Evolutionary conservation across 2,797 vertebrate species (phyloP).

Genomic region (Xerus rutilus): DNA sequence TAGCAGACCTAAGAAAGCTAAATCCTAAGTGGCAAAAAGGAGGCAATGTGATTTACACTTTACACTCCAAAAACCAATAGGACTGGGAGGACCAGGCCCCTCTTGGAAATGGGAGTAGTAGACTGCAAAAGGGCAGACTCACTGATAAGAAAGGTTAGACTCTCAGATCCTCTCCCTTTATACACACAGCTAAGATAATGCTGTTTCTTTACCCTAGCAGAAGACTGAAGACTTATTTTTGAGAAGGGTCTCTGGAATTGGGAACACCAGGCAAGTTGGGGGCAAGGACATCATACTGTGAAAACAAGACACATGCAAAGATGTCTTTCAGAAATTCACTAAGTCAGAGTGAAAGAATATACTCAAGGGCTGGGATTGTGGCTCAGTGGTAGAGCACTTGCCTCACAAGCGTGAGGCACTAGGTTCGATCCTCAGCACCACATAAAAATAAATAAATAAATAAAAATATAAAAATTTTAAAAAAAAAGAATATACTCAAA

Average conservation of each 20-base stretch:
- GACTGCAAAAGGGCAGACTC: neutral
- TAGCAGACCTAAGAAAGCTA: neutral
- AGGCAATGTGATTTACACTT: neutral
- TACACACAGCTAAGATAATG: neutral
- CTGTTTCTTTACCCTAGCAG: neutral
- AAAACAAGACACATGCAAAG: neutral
- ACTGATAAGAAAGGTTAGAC: neutral
- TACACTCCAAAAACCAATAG: neutral
- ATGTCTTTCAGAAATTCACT: neutral
- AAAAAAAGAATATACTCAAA: neutral
- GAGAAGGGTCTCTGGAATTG: neutral
- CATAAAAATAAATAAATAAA: too few species aligned
- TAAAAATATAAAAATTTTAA: too few species aligned
- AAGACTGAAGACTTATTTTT: neutral
- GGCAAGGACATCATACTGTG: neutral
- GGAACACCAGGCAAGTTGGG: neutral
- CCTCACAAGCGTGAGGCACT: too few species aligned
- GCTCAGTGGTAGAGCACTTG: too few species aligned
- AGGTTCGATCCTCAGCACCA: too few species aligned
- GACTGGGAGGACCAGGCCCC: neutral
- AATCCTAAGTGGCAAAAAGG: neutral
- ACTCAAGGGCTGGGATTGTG: too few species aligned
- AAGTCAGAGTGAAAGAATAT: neutral
- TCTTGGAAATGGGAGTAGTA: neutral
- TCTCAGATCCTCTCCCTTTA: neutral